A percentile compares a stretch with the other conserved stretches of the same genome.
Evolutionary conservation across 2,888 invertebrate genomes (phyloP).

Genomic region (Epinotia bilunana): DNA sequence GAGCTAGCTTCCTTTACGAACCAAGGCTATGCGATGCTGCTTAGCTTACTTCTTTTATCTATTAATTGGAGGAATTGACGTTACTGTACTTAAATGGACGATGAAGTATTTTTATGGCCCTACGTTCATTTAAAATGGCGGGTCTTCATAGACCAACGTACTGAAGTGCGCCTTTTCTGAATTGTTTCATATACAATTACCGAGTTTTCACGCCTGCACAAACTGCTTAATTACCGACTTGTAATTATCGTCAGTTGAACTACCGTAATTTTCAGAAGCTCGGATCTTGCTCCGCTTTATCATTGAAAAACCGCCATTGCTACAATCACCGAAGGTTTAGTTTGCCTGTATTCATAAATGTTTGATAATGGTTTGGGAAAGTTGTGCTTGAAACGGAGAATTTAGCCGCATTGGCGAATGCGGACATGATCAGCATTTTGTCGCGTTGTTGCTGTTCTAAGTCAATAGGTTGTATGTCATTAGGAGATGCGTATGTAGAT

Average conservation of each 20-base stretch:
- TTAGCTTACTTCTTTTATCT: background rate
- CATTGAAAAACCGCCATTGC: background rate
- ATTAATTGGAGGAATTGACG: background rate
- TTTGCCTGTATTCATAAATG: background rate
- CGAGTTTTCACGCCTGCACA: conserved; percentile 31
- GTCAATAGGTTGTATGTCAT: conserved; percentile 1
- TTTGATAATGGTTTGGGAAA: conserved; percentile 5
- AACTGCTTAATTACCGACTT: conserved; percentile 34
- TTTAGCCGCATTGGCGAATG: conserved; percentile 3
- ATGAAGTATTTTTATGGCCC: no score
- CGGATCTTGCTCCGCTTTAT: background rate
- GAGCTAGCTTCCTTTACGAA: no score
- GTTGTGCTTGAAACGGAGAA: conserved; percentile 2
- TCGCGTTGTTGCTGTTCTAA: background rate
- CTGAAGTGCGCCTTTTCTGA: background rate
- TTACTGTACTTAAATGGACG: background rate
- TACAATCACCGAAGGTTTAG: background rate
- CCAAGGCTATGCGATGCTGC: no score
- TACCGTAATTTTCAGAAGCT: background rate
- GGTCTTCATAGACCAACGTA: background rate
- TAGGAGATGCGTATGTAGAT: background rate
- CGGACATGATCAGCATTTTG: background rate
- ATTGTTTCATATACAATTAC: conserved; percentile 16
- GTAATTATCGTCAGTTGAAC: conserved; percentile 16
- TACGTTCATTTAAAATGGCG: background rate